Evolutionary conservation across 2,888 invertebrate genomes (phyloP).

Genomic region (Epinotia bilunana): DNA sequence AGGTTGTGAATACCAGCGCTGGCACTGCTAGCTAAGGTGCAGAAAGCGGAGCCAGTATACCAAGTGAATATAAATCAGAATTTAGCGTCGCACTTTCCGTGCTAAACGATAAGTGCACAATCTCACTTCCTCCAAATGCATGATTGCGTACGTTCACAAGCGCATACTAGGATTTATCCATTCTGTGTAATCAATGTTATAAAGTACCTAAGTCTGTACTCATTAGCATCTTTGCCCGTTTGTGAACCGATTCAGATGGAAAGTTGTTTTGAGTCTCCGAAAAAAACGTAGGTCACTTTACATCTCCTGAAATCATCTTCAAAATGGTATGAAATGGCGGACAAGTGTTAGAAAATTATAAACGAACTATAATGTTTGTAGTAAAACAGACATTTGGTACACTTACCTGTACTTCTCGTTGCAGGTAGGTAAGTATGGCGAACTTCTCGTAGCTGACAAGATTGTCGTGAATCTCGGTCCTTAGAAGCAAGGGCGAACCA

Average conservation of each 20-base stretch:
- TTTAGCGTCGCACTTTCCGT: conserved; percentile 58
- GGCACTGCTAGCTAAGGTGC: conserved; percentile 55
- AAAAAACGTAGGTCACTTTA: neutral
- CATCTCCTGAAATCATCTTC: neutral
- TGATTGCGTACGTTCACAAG: conserved; percentile 32
- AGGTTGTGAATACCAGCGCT: conserved; percentile 6
- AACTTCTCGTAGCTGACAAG: neutral
- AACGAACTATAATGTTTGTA: no score
- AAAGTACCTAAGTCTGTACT: neutral
- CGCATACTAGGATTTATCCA: neutral
- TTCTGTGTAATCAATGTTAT: neutral
- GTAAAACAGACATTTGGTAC: no score
- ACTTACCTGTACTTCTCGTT: no score
- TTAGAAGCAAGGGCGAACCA: conserved; percentile 18
- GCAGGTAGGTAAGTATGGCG: no score
- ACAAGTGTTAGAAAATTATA: no score
- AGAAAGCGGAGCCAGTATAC: conserved; percentile 53
- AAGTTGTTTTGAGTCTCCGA: neutral
- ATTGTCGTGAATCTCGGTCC: conserved; percentile 1
- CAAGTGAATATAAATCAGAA: conserved; percentile 63
- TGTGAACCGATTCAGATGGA: no score
- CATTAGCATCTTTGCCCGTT: no score
- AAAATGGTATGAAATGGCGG: no score
- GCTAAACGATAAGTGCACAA: conserved; percentile 58
- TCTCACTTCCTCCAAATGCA: conserved; percentile 49